A percentile compares a stretch with the other conserved stretches of the same genome.
phyloP scores from a whole-genome alignment of 2,888 invertebrate species.

The Alloscopus bannaensis region DNA sequence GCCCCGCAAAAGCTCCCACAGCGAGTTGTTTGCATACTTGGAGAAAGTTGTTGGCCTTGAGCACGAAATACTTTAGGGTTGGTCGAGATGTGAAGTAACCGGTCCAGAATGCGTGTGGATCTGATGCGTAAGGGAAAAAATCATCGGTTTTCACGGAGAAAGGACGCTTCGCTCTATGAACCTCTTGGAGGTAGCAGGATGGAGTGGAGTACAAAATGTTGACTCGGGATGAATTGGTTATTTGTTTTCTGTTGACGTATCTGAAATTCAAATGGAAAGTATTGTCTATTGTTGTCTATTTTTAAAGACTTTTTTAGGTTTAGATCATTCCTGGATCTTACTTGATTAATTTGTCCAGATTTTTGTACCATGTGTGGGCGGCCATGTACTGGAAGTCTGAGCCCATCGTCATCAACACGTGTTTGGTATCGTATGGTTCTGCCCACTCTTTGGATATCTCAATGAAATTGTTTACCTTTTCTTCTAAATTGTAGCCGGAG shows the following conservation, averaged over 20 bases:
- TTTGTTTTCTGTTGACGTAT: conserved; percentile 79
- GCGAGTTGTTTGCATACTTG: conserved; percentile 79
- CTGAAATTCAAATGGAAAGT: conserved; percentile 74
- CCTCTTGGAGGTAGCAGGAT: conserved; percentile 87
- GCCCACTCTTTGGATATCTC: conserved; percentile 74
- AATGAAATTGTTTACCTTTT: conserved; percentile 76
- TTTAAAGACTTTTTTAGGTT: too few relatives aligned
- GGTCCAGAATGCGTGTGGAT: conserved; percentile 93
- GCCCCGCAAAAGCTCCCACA: conserved; percentile 75
- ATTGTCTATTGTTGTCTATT: too few relatives aligned
- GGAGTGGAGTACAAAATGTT: conserved; percentile 90
- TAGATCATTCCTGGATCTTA: conserved; percentile 77
- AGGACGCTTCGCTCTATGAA: conserved; percentile 81
- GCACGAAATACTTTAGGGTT: conserved; percentile 86
- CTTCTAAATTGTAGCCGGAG: conserved; percentile 81
- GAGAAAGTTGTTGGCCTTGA: conserved; percentile 84
- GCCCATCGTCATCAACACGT: conserved; percentile 94
- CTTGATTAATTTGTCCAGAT: conserved; percentile 93
- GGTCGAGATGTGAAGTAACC: conserved; percentile 88
- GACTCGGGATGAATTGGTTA: conserved; percentile 76
- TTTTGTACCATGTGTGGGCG: conserved; percentile 84
- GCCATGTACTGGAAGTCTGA: conserved; percentile 91
- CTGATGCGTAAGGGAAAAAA: conserved; percentile 94
- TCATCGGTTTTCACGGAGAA: conserved; percentile 85
- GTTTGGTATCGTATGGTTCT: conserved; percentile 79